These are phyloP conservation scores for Thripadectes ignobilis DNA, from an alignment of 2,797 vertebrate species.

Conservation along the genomic window DNA sequence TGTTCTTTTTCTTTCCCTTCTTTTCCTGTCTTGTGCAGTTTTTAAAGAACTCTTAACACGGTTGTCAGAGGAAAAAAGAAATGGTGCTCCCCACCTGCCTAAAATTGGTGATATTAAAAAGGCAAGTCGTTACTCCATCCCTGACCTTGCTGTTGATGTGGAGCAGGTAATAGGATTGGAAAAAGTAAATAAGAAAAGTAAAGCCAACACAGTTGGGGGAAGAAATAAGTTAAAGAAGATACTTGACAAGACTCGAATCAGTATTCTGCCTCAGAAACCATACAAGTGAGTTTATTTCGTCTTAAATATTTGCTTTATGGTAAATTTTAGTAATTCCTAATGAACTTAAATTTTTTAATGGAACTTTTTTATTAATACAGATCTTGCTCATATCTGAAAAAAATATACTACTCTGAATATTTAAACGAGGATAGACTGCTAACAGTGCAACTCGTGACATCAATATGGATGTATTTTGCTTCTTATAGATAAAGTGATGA, in stretches of 20 bases:
- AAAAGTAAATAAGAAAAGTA: constrained; percentile 96
- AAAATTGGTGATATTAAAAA: constrained; percentile 99
- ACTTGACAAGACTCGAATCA: constrained; percentile 97
- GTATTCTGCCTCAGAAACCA: constrained; percentile 97
- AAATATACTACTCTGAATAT: neutral
- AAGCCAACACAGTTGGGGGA: constrained; percentile 93
- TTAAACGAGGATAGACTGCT: neutral
- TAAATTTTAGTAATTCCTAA: neutral
- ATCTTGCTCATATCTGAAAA: neutral
- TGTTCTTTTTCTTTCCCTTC: neutral
- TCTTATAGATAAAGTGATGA: neutral
- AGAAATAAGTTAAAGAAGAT: constrained; percentile 99
- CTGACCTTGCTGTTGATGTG: constrained; percentile 96
- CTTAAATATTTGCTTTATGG: neutral
- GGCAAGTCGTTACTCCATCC: constrained; percentile 95
- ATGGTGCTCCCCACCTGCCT: constrained; percentile 94
- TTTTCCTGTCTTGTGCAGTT: constrained; percentile 76
- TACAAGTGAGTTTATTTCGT: constrained; percentile 88
- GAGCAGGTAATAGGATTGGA: constrained; percentile 97
- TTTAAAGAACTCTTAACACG: constrained; percentile 96
- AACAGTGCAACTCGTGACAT: neutral
- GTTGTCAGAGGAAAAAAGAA: constrained; percentile 94
- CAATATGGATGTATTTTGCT: neutral
- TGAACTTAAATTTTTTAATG: neutral
- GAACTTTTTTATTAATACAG: neutral